Percentiles rank a stretch among this genome's conserved stretches.
These are phyloP conservation scores for Scomber colias DNA, from an alignment of 2,113 vertebrate species.

Conservation along the genomic window DNA sequence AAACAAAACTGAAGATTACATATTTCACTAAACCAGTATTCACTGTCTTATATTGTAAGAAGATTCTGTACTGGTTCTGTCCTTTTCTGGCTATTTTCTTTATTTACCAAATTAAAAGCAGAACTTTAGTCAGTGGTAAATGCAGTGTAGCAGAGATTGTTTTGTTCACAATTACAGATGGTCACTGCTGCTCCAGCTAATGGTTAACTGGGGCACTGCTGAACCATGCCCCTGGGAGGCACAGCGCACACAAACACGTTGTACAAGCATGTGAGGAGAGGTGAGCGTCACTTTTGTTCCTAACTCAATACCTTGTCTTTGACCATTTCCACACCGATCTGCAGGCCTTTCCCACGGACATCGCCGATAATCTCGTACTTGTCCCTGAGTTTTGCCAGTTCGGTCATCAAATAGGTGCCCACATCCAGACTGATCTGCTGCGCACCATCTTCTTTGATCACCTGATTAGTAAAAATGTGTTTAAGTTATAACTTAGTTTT, in stretches of 20 bases:
- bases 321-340: slow-evolving; percentile 96
- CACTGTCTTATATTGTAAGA: too few relatives aligned
- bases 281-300: not conserved
- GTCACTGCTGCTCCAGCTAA: not conserved
- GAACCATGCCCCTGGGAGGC: not conserved
- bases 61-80: not conserved
- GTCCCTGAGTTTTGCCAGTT: slow-evolving; percentile 91
- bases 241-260: slow-evolving; percentile 27
- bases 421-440: slow-evolving; percentile 88
- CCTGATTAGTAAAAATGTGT: slow-evolving; percentile 76
- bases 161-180: not conserved
- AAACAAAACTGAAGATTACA: not conserved
- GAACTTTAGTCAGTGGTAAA: not conserved
- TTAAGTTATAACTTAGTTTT: too few relatives aligned
- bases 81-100: not conserved
- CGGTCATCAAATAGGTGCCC: slow-evolving; percentile 89
- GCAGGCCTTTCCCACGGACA: slow-evolving; percentile 94
- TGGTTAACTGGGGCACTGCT: slow-evolving; percentile 3
- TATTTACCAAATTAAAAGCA: not conserved
- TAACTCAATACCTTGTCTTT: slow-evolving; percentile 89
- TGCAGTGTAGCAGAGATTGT: not conserved
- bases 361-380: slow-evolving; percentile 93
- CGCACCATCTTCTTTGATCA: slow-evolving; percentile 88
- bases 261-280: slow-evolving; percentile 14
- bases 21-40: too few relatives aligned